A percentile compares a stretch with the other conserved stretches of the same genome.
These are phyloP conservation scores for Platygyra sinensis DNA, from an alignment of 64 coral and sea anemone genomes.

Conservation along the genomic window DNA sequence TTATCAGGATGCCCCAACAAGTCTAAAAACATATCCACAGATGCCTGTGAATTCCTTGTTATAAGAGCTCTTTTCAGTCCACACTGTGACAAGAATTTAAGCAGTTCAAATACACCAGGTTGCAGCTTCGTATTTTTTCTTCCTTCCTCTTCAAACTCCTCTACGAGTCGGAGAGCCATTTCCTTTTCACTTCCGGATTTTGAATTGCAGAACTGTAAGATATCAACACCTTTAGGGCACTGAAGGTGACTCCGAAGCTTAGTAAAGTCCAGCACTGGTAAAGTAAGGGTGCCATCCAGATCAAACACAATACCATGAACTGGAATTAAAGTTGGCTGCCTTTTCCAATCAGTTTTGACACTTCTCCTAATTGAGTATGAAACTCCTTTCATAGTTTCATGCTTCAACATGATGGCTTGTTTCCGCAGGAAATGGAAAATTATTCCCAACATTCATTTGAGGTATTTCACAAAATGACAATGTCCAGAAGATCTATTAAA, in stretches of 20 bases:
- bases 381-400: background rate
- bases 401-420: background rate
- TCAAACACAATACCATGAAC: conserved; percentile 91
- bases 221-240: conserved; percentile 70
- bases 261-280: conserved; percentile 83
- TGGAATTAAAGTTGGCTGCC: conserved; percentile 38
- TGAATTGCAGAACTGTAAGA: conserved; percentile 68
- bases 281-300: conserved; percentile 94
- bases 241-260: conserved; percentile 60
- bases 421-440: background rate
- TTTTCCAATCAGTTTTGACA: conserved; percentile 4
- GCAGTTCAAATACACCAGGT: conserved; percentile 81
- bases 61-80: conserved; percentile 81
- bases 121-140: conserved; percentile 77
- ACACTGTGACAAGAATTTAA: conserved; percentile 62
- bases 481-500: background rate
- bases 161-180: conserved; percentile 62
- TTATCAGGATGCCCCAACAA: conserved; percentile 61
- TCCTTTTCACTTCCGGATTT: conserved; percentile 60
- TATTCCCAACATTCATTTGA: background rate
- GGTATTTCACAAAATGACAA: background rate
- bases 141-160: conserved; percentile 97
- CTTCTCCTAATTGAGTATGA: conserved; percentile 6
- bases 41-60: conserved; percentile 79
- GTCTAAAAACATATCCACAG: conserved; percentile 85